Evolutionary conservation across 2,888 invertebrate species (phyloP), one percentile per base, ranked within the genome.

Genomic region (Cosmopolites sordidus): DNA sequence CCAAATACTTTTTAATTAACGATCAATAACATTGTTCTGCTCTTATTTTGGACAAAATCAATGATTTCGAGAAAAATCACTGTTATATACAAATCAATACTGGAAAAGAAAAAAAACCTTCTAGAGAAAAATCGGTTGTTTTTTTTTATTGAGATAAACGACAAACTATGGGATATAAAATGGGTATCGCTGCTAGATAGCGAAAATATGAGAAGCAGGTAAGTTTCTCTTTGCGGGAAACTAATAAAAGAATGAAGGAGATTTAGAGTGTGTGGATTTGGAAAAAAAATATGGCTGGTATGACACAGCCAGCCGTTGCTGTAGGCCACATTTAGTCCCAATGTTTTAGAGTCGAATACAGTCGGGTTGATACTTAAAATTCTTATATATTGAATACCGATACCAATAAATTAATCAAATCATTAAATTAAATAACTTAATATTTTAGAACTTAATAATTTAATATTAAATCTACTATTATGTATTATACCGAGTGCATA

Each of bases 231-330:
- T 12, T 4, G 22, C 18, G 12, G 4, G 8, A 18, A 18, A n/a
- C 2, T 43, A 43, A 43, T 43, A 22, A 44, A 44, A 30, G 29
- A 16, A 14, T 30, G 30, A 9, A 15, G 17, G 12, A 43, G 51
- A 45, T 29, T 39, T 18, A 39, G 38, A 40, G 41, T 30, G 45
- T 51, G 45, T 51, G 45, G 33, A 51, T 51, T 51, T 44, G 38
- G 39, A 44, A 45, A 40, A n/a, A 45, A 45, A 48, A 27, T n/a
- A 37, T 68, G 66, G 54, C 40, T 14, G 40, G 22, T 57, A 51
- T 47, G 53, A 57, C 47, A 54, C 82, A 81, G 81, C 79, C 80
- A 79, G 81, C 82, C 82, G 82, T 82, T 82, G 80, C 80, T 82
- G 82, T 82, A 77, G 80, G 79, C 80, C 81, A 76, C 76, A 75